Percentiles rank a stretch among this genome's conserved stretches.
phyloP scores from a whole-genome alignment of 1,140 invertebrate species.

The Antheraea pernyi region DNA sequence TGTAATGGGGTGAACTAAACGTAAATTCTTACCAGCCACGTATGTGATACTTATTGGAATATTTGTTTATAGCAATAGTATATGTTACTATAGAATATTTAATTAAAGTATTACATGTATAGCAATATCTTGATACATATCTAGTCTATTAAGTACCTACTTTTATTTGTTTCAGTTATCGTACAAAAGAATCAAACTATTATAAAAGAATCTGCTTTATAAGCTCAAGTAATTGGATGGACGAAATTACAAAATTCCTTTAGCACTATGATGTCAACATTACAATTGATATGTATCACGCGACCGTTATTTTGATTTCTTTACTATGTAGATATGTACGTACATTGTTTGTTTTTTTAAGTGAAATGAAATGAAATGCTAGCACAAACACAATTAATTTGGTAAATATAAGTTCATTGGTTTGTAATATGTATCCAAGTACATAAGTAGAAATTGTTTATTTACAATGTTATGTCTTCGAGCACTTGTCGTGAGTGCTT shows the following conservation, averaged over 20 bases:
- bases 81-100: no score
- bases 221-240: conserved; percentile 28
- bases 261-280: conserved; percentile 31
- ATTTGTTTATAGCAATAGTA: no score
- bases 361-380: conserved; percentile 53
- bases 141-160: no score
- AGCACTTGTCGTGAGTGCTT: not conserved
- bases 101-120: no score
- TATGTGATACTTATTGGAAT: no score
- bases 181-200: not conserved
- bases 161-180: no score
- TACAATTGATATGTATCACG: conserved; percentile 49
- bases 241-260: conserved; percentile 45
- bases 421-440: conserved; percentile 33
- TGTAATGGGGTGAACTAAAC: not conserved
- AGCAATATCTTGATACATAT: no score
- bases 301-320: conserved; percentile 68
- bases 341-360: conserved; percentile 22
- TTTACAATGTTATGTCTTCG: not conserved
- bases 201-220: conserved; percentile 12
- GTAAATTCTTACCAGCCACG: not conserved
- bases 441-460: conserved; percentile 44
- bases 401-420: conserved; percentile 36
- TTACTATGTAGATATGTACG: conserved; percentile 36
- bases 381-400: conserved; percentile 55